These are phyloP conservation scores for Macaria notata DNA, from an alignment of 2,888 invertebrate genomes.

Conservation along the genomic window DNA sequence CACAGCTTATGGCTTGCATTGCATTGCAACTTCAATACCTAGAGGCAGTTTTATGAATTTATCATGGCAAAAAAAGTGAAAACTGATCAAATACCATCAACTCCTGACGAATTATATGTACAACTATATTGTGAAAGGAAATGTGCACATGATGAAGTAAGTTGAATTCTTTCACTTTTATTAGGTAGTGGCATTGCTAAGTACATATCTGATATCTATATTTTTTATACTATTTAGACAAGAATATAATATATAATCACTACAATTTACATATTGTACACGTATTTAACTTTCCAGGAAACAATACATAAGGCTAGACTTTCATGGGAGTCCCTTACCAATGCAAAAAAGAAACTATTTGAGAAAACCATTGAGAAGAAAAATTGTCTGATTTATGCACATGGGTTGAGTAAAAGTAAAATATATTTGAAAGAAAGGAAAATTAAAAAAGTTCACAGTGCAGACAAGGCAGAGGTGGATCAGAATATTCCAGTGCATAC, in stretches of 20 bases:
- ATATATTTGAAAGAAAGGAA: constrained; percentile 51
- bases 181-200: too few relatives aligned
- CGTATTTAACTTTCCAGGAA: constrained; percentile 39
- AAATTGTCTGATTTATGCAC: constrained; percentile 33
- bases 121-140: constrained; percentile 55
- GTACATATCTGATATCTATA: too few relatives aligned
- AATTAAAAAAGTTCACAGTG: not conserved
- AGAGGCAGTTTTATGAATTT: not conserved
- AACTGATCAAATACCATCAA: constrained; percentile 40
- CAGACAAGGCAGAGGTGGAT: too few relatives aligned
- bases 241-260: too few relatives aligned
- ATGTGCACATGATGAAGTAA: constrained; percentile 38
- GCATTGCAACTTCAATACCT: too few relatives aligned
- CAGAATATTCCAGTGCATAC: too few relatives aligned
- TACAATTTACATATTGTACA: too few relatives aligned
- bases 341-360: constrained; percentile 53
- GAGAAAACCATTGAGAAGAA: constrained; percentile 29
- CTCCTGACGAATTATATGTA: constrained; percentile 47
- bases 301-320: constrained; percentile 50
- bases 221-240: too few relatives aligned
- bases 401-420: constrained; percentile 50
- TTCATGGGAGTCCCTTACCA: constrained; percentile 59
- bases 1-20: too few relatives aligned
- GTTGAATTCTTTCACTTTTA: not conserved
- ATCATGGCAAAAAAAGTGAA: constrained; percentile 16